phyloP scores from a whole-genome alignment of 2,888 invertebrate species.

The Theretra japonica region DNA sequence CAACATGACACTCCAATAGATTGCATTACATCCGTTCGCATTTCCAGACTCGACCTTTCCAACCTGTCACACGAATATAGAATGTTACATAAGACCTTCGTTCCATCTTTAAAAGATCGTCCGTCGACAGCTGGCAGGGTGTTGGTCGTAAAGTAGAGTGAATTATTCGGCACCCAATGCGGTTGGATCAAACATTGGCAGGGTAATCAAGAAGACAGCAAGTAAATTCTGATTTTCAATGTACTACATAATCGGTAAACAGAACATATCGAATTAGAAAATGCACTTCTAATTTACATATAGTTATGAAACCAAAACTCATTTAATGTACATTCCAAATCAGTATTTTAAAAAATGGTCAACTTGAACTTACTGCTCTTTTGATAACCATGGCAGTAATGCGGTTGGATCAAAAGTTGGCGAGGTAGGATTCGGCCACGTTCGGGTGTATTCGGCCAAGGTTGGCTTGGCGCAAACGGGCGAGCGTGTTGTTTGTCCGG shows the following conservation, averaged over 20 bases:
- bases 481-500: conserved; percentile 31
- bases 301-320: too few relatives aligned
- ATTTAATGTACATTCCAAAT: too few relatives aligned
- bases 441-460: conserved; percentile 21
- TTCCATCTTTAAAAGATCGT: conserved; percentile 8
- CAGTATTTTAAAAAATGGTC: too few relatives aligned
- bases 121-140: conserved; percentile 6
- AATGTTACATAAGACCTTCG: conserved; percentile 20
- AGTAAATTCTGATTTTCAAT: too few relatives aligned
- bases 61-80: conserved; percentile 20
- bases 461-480: conserved; percentile 21
- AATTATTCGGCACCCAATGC: conserved; percentile 9
- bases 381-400: too few relatives aligned
- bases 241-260: too few relatives aligned
- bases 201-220: too few relatives aligned
- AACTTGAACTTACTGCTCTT: too few relatives aligned
- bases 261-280: too few relatives aligned
- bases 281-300: too few relatives aligned
- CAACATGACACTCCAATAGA: conserved; percentile 42
- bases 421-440: too few relatives aligned
- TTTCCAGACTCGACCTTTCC: conserved; percentile 4
- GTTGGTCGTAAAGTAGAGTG: conserved; percentile 25
- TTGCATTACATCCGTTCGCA: conserved; percentile 21
- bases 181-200: conserved; percentile 32
- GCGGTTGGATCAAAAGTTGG: conserved; percentile 32